Evolutionary conservation across 1,140 invertebrate species (phyloP), one percentile per base, ranked within the genome.

Genomic region (Cepaea nemoralis): DNA sequence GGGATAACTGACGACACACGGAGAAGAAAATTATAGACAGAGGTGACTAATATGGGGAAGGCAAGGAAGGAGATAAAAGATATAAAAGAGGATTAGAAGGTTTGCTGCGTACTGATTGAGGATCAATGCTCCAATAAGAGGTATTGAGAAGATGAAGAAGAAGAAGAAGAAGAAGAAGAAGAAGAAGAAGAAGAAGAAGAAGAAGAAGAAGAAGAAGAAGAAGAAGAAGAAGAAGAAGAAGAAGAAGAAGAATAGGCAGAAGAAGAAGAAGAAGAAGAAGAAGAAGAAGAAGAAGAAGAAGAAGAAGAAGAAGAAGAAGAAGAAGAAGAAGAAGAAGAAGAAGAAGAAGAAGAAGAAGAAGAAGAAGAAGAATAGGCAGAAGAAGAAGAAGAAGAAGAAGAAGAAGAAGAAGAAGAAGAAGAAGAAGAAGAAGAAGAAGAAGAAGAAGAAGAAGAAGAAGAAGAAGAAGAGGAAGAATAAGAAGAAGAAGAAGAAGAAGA

Each of bases 331-430:
- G 50, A 55, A 55, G 50, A 55, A 55, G 50, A 55, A 55, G 50
- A 55, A 55, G 50, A 55, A 55, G 50, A 55, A 55, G 50, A 55
- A 55, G 50, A 55, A 55, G 50, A 55, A 55, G 50, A n/a, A n/a
- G n/a, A n/a, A n/a, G n/a, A n/a, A n/a, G n/a, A n/a, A n/a, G n/a
- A n/a, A n/a, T n/a, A n/a, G n/a, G n/a, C n/a, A n/a, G n/a, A n/a
- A n/a, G n/a, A n/a, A n/a, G n/a, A n/a, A n/a, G n/a, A n/a, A n/a
- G 50, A 55, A 55, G 50, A 55, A 55, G 50, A 55, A 55, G 50
- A 55, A 55, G 50, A 55, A 55, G 50, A 55, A 55, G 50, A 55
- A 55, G 50, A 55, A 55, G 50, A 55, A 55, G 50, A 55, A 55
- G 50, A n/a, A 55, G n/a, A 55, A 55, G 50, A 55, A 55, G 50